Conservation (phyloP, 2,888 invertebrate genomes). For the Epinotia nisella region DNA sequence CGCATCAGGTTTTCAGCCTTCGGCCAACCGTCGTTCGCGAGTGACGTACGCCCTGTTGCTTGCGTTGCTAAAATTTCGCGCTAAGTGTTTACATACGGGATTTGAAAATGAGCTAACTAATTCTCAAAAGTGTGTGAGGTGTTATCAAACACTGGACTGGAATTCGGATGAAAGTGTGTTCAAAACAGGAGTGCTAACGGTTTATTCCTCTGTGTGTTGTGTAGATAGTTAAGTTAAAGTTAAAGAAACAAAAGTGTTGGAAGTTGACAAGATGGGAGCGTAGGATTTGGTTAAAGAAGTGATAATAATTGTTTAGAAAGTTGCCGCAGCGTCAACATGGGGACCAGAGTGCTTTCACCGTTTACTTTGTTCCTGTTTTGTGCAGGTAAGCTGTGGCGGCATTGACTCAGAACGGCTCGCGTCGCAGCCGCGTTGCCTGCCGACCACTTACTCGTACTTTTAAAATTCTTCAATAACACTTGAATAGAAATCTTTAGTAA, state of each 20-base stretch:
- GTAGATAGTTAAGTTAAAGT: slow-evolving; percentile 70
- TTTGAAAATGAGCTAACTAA: slow-evolving; percentile 64
- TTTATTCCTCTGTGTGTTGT: slow-evolving; percentile 49
- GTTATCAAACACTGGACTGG: slow-evolving; percentile 22
- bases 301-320: slow-evolving; percentile 71
- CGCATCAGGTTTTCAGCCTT: slow-evolving; percentile 61
- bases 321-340: slow-evolving; percentile 69
- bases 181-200: slow-evolving; percentile 37
- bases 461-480: slow-evolving; percentile 14
- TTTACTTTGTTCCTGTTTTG: slow-evolving; percentile 78
- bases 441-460: slow-evolving; percentile 32
- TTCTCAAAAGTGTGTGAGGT: slow-evolving; percentile 42
- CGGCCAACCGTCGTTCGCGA: slow-evolving; percentile 72
- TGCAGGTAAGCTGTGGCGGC: slow-evolving; percentile 80
- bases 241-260: slow-evolving; percentile 59
- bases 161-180: slow-evolving; percentile 27
- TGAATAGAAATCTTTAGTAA: neutral
- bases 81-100: slow-evolving; percentile 68
- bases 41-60: slow-evolving; percentile 60
- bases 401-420: slow-evolving; percentile 73
- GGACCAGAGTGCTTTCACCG: slow-evolving; percentile 78
- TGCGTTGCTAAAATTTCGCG: slow-evolving; percentile 63
- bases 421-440: slow-evolving; percentile 55
- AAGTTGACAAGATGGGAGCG: slow-evolving; percentile 70
- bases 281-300: slow-evolving; percentile 66